These are phyloP conservation scores for Hydrochoerus hydrochaeris DNA, from an alignment of 2,113 vertebrate species.

Conservation along the genomic window DNA sequence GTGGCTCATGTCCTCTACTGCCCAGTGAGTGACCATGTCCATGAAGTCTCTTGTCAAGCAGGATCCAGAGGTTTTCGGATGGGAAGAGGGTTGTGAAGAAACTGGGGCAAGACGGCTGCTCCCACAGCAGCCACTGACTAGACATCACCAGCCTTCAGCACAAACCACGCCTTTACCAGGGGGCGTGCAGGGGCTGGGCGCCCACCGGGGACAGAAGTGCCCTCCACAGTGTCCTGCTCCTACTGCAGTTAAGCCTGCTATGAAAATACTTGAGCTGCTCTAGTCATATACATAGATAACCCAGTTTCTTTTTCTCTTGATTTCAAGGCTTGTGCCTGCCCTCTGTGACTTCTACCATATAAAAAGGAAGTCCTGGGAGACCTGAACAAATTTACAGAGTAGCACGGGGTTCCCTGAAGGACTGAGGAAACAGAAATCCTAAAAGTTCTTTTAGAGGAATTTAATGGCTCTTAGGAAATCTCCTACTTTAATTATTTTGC, in stretches of 20 bases:
- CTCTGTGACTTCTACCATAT: neutral
- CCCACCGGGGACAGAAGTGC: neutral
- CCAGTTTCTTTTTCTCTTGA: neutral
- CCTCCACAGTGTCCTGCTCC: neutral
- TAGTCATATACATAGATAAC: neutral
- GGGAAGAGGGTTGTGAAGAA: neutral
- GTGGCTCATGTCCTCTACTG: neutral
- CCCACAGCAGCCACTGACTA: fast-evolving
- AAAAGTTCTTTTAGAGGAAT: constrained; percentile 20
- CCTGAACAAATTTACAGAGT: neutral
- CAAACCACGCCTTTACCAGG: fast-evolving
- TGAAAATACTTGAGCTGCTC: neutral
- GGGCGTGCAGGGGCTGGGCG: neutral
- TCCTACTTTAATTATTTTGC: constrained; percentile 32
- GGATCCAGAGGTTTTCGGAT: neutral
- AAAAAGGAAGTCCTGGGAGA: neutral
- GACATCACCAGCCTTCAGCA: fast-evolving
- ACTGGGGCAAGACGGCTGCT: too few species aligned
- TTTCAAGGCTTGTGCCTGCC: neutral
- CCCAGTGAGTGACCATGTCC: neutral
- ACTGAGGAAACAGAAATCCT: neutral
- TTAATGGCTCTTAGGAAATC: constrained; percentile 50
- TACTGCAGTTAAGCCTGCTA: neutral
- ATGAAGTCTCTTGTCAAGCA: fast-evolving
- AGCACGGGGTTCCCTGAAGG: neutral